Evolutionary conservation across 2,888 invertebrate species (phyloP), one percentile per base, ranked within the genome.

Genomic region (Trachelus stipa): DNA sequence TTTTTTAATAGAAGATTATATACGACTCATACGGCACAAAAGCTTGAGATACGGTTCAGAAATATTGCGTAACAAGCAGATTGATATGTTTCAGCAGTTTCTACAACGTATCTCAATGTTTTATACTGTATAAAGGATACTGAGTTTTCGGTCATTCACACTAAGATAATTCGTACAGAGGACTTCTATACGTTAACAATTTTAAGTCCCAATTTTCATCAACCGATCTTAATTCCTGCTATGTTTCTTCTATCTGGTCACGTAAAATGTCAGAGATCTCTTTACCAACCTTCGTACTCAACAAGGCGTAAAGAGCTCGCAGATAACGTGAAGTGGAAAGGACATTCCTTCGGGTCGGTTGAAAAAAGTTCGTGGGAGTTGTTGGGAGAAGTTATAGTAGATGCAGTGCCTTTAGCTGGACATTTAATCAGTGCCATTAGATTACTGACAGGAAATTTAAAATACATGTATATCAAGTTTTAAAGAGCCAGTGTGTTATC

Each of bases 281-380:
- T 9, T 56, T 56, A 56, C 23, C 56, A 56, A 56, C 23, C 56
- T 85, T 84, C 85, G 83, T 78, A 84, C 78, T 83, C 85, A 88
- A 88, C 88, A 85, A 85, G 83, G 86, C 88, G 86, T 88, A 86
- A 90, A 88, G 88, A 87, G 85, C 85, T 86, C 81, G 79, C 82
- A 82, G 90, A 89, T 88, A 89, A 88, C 86, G 84, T 86, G 85
- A 87, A 87, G 87, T 86, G 85, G 86, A 88, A 89, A 88, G 87
- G 87, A 88, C 87, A 88, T 88, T 88, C 86, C 87, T 84, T 84
- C 83, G 85, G 76, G 73, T 75, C 37, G 77, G 34, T 80, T 71
- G 15, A 56, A 23, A 56, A 1, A 56, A 56, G 56, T 56, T 56
- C 56, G 56, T 56, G 9, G 56, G 56, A 56, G 56, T 56, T 23